phyloP scores from a whole-genome alignment of 2,113 vertebrate genomes.

The Butorides virescens region DNA sequence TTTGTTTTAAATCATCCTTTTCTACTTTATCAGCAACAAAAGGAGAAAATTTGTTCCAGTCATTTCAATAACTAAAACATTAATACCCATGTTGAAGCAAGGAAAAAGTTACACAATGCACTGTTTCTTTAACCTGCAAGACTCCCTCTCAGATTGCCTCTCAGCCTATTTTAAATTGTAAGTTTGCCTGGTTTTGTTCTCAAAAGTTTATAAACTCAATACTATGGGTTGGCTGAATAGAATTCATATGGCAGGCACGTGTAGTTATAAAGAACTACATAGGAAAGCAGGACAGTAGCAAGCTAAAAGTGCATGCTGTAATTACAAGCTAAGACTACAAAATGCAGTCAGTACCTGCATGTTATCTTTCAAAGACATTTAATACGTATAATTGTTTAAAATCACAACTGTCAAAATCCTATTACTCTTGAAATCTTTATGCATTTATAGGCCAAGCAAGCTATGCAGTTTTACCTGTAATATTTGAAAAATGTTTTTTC shows the following conservation, averaged over 20 bases:
- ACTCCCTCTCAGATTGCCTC: not conserved
- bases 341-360: not conserved
- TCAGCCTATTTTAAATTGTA: not conserved
- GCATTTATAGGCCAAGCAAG: not conserved
- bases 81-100: not conserved
- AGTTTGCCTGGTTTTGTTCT: not conserved
- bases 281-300: not conserved
- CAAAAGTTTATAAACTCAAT: not conserved
- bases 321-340: not conserved
- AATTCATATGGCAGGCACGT: not conserved
- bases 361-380: not conserved
- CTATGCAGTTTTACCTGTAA: not conserved
- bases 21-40: not conserved
- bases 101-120: not conserved
- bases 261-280: accelerated
- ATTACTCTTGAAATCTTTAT: not conserved
- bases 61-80: not conserved
- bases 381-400: not conserved
- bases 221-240: not conserved
- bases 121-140: not conserved
- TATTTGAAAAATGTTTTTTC: not conserved
- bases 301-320: not conserved
- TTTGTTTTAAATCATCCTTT: not conserved
- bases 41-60: not conserved
- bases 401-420: not conserved